Evolutionary conservation across 2,888 invertebrate genomes (phyloP).

Genomic region (Microchrysa polita): DNA sequence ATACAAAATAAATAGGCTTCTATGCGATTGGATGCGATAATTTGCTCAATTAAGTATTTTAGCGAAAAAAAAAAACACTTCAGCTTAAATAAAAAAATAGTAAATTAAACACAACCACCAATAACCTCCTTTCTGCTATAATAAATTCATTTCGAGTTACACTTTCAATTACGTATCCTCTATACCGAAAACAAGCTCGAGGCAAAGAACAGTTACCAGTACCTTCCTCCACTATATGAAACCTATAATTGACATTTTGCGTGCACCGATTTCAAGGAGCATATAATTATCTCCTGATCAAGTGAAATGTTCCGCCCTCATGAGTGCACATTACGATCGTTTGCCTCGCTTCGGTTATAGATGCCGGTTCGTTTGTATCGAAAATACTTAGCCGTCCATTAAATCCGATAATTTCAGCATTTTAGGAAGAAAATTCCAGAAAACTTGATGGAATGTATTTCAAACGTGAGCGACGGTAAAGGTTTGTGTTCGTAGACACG

Average conservation of each 20-base stretch:
- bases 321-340: constrained; percentile 11
- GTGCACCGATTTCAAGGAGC: constrained; percentile 31
- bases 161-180: constrained; percentile 4
- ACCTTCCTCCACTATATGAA: constrained; percentile 25
- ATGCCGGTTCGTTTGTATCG: background rate
- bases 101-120: too few species aligned
- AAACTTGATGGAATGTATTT: constrained; percentile 35
- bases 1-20: too few species aligned
- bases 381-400: constrained; percentile 13
- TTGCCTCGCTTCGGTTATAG: background rate
- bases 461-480: constrained; percentile 19
- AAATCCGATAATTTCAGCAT: constrained; percentile 42
- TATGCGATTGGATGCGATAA: too few species aligned
- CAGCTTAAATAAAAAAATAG: too few species aligned
- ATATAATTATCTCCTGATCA: constrained; percentile 43
- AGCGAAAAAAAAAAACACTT: too few species aligned
- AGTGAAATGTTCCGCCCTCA: constrained; percentile 32
- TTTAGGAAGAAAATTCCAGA: constrained; percentile 36
- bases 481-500: too few species aligned
- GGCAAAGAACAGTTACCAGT: constrained; percentile 37
- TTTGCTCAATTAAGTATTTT: too few species aligned
- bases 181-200: constrained; percentile 23
- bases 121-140: too few species aligned
- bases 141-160: background rate
- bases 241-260: constrained; percentile 36